Conservation (phyloP, 2,797 vertebrate genomes). For the Siniperca obscura region DNA sequence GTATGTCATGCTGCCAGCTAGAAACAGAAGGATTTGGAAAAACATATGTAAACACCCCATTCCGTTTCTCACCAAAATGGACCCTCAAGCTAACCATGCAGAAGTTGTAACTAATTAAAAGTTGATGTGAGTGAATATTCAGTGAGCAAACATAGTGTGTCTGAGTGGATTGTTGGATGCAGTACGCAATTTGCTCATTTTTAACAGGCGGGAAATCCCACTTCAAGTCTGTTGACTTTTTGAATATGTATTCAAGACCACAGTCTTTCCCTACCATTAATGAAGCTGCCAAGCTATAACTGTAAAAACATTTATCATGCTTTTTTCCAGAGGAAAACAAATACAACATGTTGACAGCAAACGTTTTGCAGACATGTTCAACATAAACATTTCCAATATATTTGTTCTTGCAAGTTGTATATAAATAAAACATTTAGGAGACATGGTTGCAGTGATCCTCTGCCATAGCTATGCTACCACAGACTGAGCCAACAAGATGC, state of each 20-base stretch:
- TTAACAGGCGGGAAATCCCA: neutral
- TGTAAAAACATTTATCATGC: neutral
- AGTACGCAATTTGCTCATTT: too few relatives aligned
- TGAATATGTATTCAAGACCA: neutral
- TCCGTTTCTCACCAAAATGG: constrained; percentile 17
- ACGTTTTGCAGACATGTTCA: neutral
- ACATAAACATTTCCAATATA: neutral
- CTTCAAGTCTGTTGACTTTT: neutral
- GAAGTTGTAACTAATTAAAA: constrained; percentile 4
- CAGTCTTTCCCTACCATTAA: too few relatives aligned
- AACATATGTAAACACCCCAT: neutral
- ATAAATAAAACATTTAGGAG: neutral
- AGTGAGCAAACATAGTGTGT: neutral
- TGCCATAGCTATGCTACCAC: neutral
- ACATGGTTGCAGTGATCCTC: neutral
- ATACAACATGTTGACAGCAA: neutral
- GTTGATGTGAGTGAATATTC: constrained; percentile 2
- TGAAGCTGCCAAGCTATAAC: neutral
- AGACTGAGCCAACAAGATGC: neutral
- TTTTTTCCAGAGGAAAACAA: too few relatives aligned
- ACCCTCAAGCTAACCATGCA: constrained; percentile 2
- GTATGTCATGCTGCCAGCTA: neutral
- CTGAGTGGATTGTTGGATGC: too few relatives aligned
- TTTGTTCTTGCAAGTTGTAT: neutral
- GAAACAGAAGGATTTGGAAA: neutral